Evolutionary conservation across 2,113 vertebrate genomes (phyloP), one percentile per base, ranked within the genome.

Genomic region (Ctenomys sociabilis): DNA sequence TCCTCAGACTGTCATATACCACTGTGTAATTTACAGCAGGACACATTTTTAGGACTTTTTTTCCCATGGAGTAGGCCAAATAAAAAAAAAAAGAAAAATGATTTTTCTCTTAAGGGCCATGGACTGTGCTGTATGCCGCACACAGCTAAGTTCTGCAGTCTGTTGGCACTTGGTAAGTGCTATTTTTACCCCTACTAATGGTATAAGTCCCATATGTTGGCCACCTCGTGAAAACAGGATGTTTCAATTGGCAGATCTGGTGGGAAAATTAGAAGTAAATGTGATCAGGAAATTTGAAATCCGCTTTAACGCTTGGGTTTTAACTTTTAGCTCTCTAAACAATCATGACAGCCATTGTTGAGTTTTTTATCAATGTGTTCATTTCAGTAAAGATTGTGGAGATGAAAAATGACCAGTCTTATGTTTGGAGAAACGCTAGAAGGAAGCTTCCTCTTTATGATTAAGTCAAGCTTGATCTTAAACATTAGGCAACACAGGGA

Each of bases 181-280:
- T 95, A 57, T 75, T 84, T 96, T 89, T 93, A 78, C 52, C 43
- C 45, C 64, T 54, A 8, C 37, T 63, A 61, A 90, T 82, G 77
- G 52, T 85, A 43, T 82, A 91, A 92, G 52, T 37, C 75, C 40
- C 70, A 26, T 83, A 78, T 70, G 83, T 66, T 59, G 59, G 72
- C 90, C 52, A 54, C 68, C 45, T 57, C 63, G 26, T 61, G 66
- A 52, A 87, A 89, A 77, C 81, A 93, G 92, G 70, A 90, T 68
- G 54, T 87, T 96, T 88, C 82, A 1, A 5, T 73, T 95, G 81
- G 85, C 92, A 96, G 81, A 82, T 57, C 4, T 26, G 24, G 40
- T 35, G 45, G 88, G 92, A 96, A 92, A 94, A 37, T 88, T 94
- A 81, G 81, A 93, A 45, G 72, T 88, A 81, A 54, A 72, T 30